These are phyloP conservation scores for Plagodis pulveraria DNA, from an alignment of 2,888 invertebrate species.

Conservation along the genomic window DNA sequence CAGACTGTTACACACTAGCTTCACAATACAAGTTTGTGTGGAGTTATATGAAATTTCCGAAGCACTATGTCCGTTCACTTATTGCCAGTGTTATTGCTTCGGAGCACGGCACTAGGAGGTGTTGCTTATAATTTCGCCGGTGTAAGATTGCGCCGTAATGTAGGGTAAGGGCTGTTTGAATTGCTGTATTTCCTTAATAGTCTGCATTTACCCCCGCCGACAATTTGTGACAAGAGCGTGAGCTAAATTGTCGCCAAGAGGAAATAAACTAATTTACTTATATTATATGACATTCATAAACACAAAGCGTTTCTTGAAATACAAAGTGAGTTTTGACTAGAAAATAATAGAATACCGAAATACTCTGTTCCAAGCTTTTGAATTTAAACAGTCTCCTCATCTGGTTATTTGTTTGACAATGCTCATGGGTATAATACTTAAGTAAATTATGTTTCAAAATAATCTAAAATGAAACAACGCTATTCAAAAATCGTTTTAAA, in stretches of 20 bases:
- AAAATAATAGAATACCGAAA: constrained; percentile 45
- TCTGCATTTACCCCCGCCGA: constrained; percentile 82
- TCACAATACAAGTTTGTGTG: constrained; percentile 26
- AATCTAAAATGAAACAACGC: background rate
- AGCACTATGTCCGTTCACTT: constrained; percentile 54
- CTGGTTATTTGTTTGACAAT: constrained; percentile 6
- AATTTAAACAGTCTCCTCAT: constrained; percentile 25
- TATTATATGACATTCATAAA: constrained; percentile 73
- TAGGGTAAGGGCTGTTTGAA: constrained; percentile 81
- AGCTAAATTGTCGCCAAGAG: constrained; percentile 81
- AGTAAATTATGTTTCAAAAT: background rate
- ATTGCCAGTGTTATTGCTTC: constrained; percentile 70
- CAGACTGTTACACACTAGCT: constrained; percentile 14
- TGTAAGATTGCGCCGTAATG: constrained; percentile 81
- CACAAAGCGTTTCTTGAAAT: constrained; percentile 63
- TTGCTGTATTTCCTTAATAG: constrained; percentile 85
- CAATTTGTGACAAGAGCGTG: constrained; percentile 83
- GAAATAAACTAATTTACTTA: constrained; percentile 84
- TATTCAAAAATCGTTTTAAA: constrained; percentile 5
- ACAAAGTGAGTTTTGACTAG: constrained; percentile 55
- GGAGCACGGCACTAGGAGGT: constrained; percentile 78
- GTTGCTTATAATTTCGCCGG: constrained; percentile 82
- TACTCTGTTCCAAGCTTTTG: constrained; percentile 22
- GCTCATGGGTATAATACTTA: background rate
- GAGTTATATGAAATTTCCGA: constrained; percentile 49